phyloP scores from a whole-genome alignment of 1,140 invertebrate species.

The Hylyphantes graminicola region DNA sequence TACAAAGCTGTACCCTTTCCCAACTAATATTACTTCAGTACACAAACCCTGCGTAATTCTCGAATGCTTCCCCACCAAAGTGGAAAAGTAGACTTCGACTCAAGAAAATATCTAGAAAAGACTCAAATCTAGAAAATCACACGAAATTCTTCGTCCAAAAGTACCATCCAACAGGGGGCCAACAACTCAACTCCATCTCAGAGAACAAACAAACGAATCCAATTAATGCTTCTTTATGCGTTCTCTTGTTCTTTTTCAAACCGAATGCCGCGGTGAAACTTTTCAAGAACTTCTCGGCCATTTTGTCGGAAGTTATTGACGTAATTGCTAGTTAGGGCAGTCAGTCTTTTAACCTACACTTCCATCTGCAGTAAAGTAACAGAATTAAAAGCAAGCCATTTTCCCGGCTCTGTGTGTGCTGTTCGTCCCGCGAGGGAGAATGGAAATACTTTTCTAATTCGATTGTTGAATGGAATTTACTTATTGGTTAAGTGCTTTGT shows the following conservation, averaged over 20 bases:
- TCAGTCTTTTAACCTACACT: slow-evolving; percentile 16
- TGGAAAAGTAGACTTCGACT: too few relatives aligned
- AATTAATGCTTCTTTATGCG: slow-evolving; percentile 31
- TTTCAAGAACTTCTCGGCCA: slow-evolving; percentile 33
- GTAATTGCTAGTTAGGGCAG: slow-evolving; percentile 51
- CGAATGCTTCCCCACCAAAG: too few relatives aligned
- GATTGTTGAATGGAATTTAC: slow-evolving; percentile 56
- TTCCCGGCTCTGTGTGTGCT: not conserved
- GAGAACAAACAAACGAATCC: slow-evolving; percentile 51
- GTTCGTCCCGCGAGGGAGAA: not conserved
- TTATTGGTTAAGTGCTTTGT: slow-evolving; percentile 58
- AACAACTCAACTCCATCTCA: slow-evolving; percentile 15
- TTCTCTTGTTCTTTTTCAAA: slow-evolving; percentile 17
- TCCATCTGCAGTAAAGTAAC: slow-evolving; percentile 9
- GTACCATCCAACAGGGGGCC: not conserved
- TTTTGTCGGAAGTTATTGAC: slow-evolving; percentile 43
- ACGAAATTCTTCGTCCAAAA: not conserved
- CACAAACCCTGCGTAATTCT: too few relatives aligned
- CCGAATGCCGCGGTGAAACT: slow-evolving; percentile 7
- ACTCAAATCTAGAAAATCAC: not conserved
- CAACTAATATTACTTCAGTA: too few relatives aligned
- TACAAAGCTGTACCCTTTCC: too few relatives aligned
- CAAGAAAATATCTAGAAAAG: not conserved
- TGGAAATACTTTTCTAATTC: slow-evolving; percentile 51
- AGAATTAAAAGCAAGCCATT: slow-evolving; percentile 35